Evolutionary conservation across 2,888 invertebrate species (phyloP).

Genomic region (Papilio elwesi): DNA sequence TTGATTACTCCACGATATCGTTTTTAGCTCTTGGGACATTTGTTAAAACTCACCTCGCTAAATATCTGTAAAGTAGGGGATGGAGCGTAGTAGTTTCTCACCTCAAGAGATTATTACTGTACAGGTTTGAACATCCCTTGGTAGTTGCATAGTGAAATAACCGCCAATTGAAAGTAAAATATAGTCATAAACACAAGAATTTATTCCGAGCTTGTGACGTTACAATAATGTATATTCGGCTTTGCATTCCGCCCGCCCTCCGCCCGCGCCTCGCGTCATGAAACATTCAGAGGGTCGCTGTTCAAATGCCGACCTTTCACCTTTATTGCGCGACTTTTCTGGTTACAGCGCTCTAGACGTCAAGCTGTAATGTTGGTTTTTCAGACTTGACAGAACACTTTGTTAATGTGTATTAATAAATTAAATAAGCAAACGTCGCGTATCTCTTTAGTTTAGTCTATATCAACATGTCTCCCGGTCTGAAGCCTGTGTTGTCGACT

Average conservation of each 20-base stretch:
- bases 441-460: background rate
- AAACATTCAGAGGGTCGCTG: constrained; percentile 21
- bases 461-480: background rate
- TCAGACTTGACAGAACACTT: background rate
- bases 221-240: background rate
- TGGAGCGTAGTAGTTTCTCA: no score
- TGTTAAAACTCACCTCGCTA: no score
- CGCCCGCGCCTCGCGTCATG: background rate
- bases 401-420: background rate
- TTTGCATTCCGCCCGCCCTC: background rate
- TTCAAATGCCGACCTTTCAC: constrained; percentile 20
- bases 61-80: no score
- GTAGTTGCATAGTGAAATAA: no score
- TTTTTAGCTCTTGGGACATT: no score
- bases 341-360: background rate
- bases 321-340: constrained; percentile 1
- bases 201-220: no score
- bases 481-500: no score
- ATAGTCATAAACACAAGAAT: no score
- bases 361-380: background rate
- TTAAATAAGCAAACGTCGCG: background rate
- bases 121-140: no score
- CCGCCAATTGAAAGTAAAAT: no score
- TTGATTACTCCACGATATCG: no score
- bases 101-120: no score